Base-by-base conservation (phyloP, 2,113 vertebrate genomes). In the Ciconia stormi region DNA sequence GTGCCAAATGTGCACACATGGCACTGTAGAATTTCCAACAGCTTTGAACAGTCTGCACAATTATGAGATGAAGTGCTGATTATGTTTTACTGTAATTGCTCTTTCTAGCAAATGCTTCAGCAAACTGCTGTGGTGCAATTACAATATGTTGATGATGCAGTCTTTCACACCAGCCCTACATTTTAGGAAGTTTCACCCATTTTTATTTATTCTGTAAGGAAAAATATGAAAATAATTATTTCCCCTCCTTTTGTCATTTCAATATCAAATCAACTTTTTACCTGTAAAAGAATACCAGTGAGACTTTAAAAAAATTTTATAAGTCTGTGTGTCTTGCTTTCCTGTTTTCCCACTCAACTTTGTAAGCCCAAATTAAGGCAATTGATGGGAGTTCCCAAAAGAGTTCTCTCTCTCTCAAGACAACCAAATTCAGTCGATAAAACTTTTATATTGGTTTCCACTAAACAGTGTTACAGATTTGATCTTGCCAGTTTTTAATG, bases 61-160 rank as follows among this genome's bases (percentile, higher is more conserved):
- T 85, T 65, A 87, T 27, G 36, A 69, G 40, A 50, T 13, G 2
- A 91, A 95, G 69, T 46, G 59, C 40, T 85, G 74, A 65, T 90
- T 40, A 79, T 66, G 67, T 88, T 95, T 92, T 82, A 79, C 52
- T 85, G 62, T 62, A 95, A 91, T 88, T 97, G 89, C 53, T 97
- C 82, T 94, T 95, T 65, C 71, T 59, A 91, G 65, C 53, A 95
- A 95, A 78, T 59, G 61, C 61, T 71, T 88, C 67, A 77, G 70
- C 89, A 94, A 89, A 80, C 58, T 44, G 86, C 93, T 77, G 77
- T 22, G 18, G 19, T 70, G 62, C 80, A 36, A 65, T 82, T 71
- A 56, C 56, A 89, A 15, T 44, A 52, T 34, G 47, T 10, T 67
- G 36, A 58, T 79, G 55, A 90, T 66, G 62, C 42, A 89, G 77